phyloP scores from a whole-genome alignment of 2,113 vertebrate species.

The Corythoichthys haematopterus region DNA sequence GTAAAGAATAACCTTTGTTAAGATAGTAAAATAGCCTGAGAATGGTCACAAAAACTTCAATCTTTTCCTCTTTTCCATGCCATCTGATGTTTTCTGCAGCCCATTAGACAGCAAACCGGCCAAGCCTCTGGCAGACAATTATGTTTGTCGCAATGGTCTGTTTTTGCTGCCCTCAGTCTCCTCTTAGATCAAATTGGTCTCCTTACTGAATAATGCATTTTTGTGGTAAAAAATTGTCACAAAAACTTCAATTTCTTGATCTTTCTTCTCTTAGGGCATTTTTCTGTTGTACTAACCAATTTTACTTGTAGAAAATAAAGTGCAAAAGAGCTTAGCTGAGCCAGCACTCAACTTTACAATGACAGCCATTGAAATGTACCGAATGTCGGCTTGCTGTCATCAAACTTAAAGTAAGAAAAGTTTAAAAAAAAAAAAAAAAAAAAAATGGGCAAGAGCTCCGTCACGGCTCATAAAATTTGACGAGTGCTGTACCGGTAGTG shows the following conservation, averaged over 20 bases:
- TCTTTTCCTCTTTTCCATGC: background rate
- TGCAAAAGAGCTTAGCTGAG: background rate
- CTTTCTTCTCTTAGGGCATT: background rate
- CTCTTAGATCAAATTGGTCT: background rate
- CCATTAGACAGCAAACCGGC: background rate
- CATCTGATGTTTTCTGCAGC: background rate
- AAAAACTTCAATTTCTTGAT: background rate
- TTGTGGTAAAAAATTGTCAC: background rate
- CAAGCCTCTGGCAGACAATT: background rate
- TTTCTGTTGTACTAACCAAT: background rate
- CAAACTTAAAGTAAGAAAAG: slow-evolving; percentile 14
- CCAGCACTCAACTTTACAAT: background rate
- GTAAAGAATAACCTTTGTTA: too few species aligned
- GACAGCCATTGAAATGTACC: slow-evolving; percentile 1
- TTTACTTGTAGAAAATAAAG: background rate
- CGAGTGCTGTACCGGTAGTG: slow-evolving; percentile 24
- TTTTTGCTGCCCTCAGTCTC: background rate
- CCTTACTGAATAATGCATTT: background rate
- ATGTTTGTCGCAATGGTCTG: background rate
- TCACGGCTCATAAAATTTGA: slow-evolving; percentile 21
- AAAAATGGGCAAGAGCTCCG: background rate
- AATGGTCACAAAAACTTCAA: background rate
- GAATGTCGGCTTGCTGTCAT: slow-evolving; percentile 15
- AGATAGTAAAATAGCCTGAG: too few species aligned
- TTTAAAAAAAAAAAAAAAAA: background rate